These are phyloP conservation scores for Aselliscus stoliczkanus DNA, from an alignment of 2,797 vertebrate species.

Conservation along the genomic window DNA sequence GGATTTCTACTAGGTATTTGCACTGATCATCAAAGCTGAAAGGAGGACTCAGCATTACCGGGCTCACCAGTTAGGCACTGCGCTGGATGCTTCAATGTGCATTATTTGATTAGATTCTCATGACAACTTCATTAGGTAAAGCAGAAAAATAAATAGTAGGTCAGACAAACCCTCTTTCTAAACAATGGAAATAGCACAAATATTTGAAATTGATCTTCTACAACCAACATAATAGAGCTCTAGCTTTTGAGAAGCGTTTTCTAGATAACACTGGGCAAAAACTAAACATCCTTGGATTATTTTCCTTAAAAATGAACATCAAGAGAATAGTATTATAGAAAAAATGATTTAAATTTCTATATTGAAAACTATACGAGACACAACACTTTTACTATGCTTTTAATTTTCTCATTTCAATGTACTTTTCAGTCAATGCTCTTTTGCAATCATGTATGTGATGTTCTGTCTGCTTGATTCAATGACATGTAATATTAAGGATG, in stretches of 20 bases:
- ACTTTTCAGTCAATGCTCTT: not conserved
- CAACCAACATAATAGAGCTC: not conserved
- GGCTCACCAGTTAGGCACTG: not conserved
- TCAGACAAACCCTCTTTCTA: not conserved
- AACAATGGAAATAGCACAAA: not conserved
- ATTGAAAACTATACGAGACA: not conserved
- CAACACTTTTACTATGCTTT: not conserved
- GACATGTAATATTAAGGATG: not conserved
- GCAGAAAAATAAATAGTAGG: not conserved
- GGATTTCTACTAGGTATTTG: not conserved
- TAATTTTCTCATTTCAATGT: not conserved
- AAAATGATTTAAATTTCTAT: not conserved
- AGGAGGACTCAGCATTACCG: not conserved
- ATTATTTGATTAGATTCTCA: not conserved
- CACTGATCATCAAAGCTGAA: not conserved
- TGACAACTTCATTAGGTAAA: not conserved
- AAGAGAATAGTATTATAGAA: not conserved
- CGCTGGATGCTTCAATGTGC: not conserved
- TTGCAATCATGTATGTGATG: not conserved
- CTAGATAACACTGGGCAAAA: not conserved
- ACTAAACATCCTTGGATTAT: not conserved
- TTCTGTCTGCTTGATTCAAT: not conserved
- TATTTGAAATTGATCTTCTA: not conserved
- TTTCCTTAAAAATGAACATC: not conserved
- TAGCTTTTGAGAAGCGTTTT: not conserved